Evolutionary conservation across 1,140 invertebrate genomes (phyloP), one percentile per base, ranked within the genome.

Genomic region (Lepidurus arcticus): DNA sequence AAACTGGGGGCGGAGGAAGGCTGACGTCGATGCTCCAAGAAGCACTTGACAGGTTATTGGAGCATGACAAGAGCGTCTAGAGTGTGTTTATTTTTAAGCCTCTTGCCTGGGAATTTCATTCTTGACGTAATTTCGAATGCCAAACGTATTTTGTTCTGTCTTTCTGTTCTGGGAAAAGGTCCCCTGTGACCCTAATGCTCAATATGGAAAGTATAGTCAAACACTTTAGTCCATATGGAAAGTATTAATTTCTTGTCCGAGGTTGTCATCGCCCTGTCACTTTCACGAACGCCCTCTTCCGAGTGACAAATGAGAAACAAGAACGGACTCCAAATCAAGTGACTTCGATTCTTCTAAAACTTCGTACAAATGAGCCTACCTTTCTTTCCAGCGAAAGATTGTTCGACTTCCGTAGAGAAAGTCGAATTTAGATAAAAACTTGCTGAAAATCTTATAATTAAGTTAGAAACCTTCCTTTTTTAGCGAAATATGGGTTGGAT

Each of bases 21-120:
- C 26, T 65, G 47, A 13, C 47, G 47, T 65, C 4, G 21, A 34
- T 34, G 26, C 26, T 34, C 47, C 13, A 6, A 65, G 47, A 65
- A 65, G 21, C 53, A 65, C 53, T 65, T 65, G 53, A 65, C 53
- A 65, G 53, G 53, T 7, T 16, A 1, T 21, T 65, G 6, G 13
- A 21, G 13, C 16, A 65, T 65, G 53, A 7, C 53, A 21, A 16
- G 53, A 13, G 2, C 16, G 53, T 21, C 53, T 65, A 13, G 21
- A 65, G 53, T 65, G 21, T 65, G 53, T 16, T 65, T 65, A 65
- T 65, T 65, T 65, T 65, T 65, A 65, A 13, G 53, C 53, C 9
- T 34, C 53, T 65, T 65, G 8, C 53, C 53, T 65, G 21, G 53
- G 21, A 65, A n/a, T 65, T 65, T 13, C 53, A 16, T 34, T 34